Conservation (phyloP, 2,888 invertebrate genomes). For the Lasioglossum morio region DNA sequence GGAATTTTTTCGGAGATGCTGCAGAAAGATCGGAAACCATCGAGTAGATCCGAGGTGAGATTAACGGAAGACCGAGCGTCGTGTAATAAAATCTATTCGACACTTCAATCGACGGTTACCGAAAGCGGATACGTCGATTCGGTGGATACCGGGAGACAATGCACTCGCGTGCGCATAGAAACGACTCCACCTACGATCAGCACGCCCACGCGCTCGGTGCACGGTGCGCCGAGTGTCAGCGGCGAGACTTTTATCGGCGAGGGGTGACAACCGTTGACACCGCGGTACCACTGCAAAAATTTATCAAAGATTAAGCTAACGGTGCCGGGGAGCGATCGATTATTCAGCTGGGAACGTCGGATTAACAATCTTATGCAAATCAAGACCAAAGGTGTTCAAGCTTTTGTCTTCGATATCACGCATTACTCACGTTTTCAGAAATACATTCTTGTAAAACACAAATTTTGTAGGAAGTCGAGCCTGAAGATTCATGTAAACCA, state of each 20-base stretch:
- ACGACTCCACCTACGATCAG: constrained; percentile 69
- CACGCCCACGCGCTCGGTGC: constrained; percentile 64
- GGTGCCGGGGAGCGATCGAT: neutral
- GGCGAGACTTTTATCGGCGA: constrained; percentile 53
- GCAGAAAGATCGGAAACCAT: neutral
- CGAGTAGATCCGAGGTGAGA: neutral
- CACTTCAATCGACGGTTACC: constrained; percentile 35
- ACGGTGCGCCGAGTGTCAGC: constrained; percentile 63
- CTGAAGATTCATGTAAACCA: too few relatives aligned
- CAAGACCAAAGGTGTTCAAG: neutral
- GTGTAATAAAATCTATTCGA: constrained; percentile 31
- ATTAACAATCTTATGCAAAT: neutral
- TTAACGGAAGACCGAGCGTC: neutral
- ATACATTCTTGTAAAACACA: neutral
- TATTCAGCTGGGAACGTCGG: neutral
- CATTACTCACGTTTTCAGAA: neutral
- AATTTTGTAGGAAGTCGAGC: too few relatives aligned
- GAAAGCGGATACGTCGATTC: constrained; percentile 62
- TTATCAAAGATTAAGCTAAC: constrained; percentile 3
- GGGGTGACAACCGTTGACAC: constrained; percentile 49
- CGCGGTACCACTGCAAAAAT: neutral
- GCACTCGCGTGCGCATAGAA: constrained; percentile 68
- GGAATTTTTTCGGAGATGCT: neutral
- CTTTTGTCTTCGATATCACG: neutral
- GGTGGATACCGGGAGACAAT: constrained; percentile 69